Evolutionary conservation across 1,140 invertebrate genomes (phyloP), one percentile per base, ranked within the genome.

Genomic region (Leptinotarsa defecta): DNA sequence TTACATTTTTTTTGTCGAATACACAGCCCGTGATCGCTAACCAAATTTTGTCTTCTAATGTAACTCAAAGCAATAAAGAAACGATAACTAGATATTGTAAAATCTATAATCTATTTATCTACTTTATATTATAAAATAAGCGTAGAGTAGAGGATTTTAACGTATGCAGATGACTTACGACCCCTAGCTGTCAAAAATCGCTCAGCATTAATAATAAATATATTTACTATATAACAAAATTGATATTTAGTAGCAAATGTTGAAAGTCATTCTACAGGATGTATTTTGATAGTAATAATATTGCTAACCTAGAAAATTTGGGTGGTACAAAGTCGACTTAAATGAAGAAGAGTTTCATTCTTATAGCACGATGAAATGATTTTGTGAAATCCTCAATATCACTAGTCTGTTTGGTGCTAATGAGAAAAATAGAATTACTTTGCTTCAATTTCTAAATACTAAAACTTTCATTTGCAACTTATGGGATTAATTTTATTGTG

Each of bases 61-160:
- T 82, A 86, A 86, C 85, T 79, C 77, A 86, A 83, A 86, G 85
- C 85, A 86, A 86, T 86, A 86, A 85, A 75, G 64, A 81, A 85
- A 83, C 83, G 83, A 83, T 82, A 84, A 81, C 76, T 78, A 80
- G 77, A 57, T 81, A 80, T 74, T 80, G 77, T 80, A 79, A 82
- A 81, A 73, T 67, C 73, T 78, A 72, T 83, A 77, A 79, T 79
- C 81, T 83, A 82, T 83, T 83, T 83, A 82, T 82, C 81, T 83
- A 84, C 80, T 76, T 81, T 81, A 80, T 74, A 76, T 68, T 78
- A 65, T 68, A 74, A 67, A 71, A 74, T 77, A 81, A 76, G 73
- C 19, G 71, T 82, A 81, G 80, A 79, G 61, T 80, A 81, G 72
- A 79, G 49, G 68, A 76, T 71, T 78, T 76, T 20, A 13, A 62